These are phyloP conservation scores for Brienomyrus brachyistius DNA, from an alignment of 2,113 vertebrate species.

Conservation along the genomic window DNA sequence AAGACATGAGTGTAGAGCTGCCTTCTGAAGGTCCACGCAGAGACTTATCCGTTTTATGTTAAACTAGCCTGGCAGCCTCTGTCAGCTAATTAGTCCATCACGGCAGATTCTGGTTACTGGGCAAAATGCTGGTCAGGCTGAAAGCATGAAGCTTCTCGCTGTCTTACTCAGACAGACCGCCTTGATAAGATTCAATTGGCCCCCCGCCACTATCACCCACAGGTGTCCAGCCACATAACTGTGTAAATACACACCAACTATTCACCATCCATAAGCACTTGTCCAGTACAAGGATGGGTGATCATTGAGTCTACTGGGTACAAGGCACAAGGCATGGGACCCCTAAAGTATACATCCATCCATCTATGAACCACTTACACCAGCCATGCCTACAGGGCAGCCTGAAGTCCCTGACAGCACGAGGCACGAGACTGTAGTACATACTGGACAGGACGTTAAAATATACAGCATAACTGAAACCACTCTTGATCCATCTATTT, in stretches of 20 bases:
- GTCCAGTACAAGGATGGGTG: background rate
- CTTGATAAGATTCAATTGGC: conserved; percentile 25
- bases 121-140: conserved; percentile 36
- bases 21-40: background rate
- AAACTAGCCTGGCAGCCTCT: conserved; percentile 16
- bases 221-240: background rate
- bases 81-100: conserved; percentile 34
- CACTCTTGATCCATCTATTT: background rate
- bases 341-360: background rate
- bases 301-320: background rate
- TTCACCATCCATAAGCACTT: conserved; percentile 45
- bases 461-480: background rate
- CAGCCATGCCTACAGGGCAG: background rate
- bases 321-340: background rate
- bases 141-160: background rate
- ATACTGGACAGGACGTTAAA: background rate
- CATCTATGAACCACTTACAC: background rate
- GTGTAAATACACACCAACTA: conserved; percentile 34
- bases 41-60: background rate
- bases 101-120: conserved; percentile 37
- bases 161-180: conserved; percentile 18
- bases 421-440: background rate
- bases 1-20: background rate
- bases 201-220: conserved; percentile 25
- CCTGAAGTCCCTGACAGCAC: background rate